A percentile compares a stretch with the other conserved stretches of the same genome.
Conservation (phyloP, 2,888 invertebrate genomes). For the Tromatobia lineatoria region DNA sequence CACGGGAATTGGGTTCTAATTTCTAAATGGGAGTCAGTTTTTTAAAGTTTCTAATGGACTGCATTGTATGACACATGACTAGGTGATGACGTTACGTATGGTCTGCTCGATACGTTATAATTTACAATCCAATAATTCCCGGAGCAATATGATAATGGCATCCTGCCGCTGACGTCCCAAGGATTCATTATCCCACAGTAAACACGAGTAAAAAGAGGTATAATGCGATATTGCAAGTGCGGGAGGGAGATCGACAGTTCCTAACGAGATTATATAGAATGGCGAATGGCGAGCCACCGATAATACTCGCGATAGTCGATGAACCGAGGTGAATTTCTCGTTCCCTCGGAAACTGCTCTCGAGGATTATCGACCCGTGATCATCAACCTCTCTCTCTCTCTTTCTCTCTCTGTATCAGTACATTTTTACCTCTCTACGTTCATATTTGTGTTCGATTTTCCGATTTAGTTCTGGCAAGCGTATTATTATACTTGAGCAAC, state of each 20-base stretch:
- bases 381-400: neutral
- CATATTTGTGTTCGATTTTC: neutral
- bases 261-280: conserved; percentile 62
- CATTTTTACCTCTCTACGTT: neutral
- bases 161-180: conserved; percentile 4
- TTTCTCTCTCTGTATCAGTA: neutral
- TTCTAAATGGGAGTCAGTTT: too few species aligned
- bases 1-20: too few species aligned
- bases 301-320: conserved; percentile 64
- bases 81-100: neutral
- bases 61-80: neutral
- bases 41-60: too few species aligned
- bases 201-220: conserved; percentile 25
- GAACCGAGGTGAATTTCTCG: conserved; percentile 60
- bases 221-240: conserved; percentile 4
- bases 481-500: too few species aligned
- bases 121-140: conserved; percentile 51
- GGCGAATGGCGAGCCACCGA: conserved; percentile 55
- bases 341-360: conserved; percentile 64
- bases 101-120: conserved; percentile 24
- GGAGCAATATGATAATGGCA: conserved; percentile 52
- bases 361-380: conserved; percentile 53
- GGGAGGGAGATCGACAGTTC: conserved; percentile 29
- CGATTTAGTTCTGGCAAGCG: neutral
- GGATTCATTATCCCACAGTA: conserved; percentile 18